Percentiles rank a stretch among this genome's conserved stretches.
phyloP scores from a whole-genome alignment of 92 coral and sea anemone species.

The Palythoa caribaeorum region DNA sequence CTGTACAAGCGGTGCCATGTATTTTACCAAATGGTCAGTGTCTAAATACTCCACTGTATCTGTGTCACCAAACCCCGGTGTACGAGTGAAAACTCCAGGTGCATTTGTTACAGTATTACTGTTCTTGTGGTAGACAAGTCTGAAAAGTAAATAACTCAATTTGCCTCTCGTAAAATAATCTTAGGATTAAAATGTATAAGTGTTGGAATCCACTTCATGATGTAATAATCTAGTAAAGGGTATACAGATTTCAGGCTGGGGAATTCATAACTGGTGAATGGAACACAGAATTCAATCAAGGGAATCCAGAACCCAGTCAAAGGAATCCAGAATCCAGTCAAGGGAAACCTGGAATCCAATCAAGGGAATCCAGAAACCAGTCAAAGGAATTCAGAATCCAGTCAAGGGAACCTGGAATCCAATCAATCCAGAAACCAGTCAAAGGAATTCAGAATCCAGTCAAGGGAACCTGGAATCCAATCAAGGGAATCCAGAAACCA shows the following conservation, averaged over 20 bases:
- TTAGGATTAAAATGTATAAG: too few species aligned
- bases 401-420: neutral
- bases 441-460: neutral
- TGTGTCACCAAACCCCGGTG: constrained; percentile 90
- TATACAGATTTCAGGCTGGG: too few species aligned
- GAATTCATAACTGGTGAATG: neutral
- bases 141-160: neutral
- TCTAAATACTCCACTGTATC: constrained; percentile 85
- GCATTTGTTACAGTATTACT: constrained; percentile 77
- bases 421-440: neutral
- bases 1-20: constrained; percentile 82
- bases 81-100: constrained; percentile 82
- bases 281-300: neutral
- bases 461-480: neutral
- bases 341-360: neutral
- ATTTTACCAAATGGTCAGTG: constrained; percentile 64
- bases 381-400: too few species aligned
- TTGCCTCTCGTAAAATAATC: neutral
- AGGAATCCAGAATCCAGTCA: neutral
- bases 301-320: neutral
- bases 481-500: too few species aligned
- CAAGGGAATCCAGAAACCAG: neutral
- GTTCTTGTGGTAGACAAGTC: constrained; percentile 74
- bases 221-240: too few species aligned
- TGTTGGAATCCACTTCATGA: too few species aligned